These are phyloP conservation scores for Maccullochella peelii DNA, from an alignment of 2,113 vertebrate genomes.

Conservation along the genomic window DNA sequence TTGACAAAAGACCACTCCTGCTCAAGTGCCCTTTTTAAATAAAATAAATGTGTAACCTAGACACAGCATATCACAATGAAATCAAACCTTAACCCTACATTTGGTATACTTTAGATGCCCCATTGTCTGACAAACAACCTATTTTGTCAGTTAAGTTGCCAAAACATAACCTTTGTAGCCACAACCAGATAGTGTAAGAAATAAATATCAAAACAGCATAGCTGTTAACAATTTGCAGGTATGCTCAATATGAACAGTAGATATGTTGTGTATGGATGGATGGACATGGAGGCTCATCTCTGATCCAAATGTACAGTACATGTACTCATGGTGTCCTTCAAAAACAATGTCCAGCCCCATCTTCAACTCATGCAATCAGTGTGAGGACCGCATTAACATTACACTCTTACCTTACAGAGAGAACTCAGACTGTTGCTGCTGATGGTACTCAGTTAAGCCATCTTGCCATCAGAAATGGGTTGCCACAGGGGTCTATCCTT, in stretches of 20 bases:
- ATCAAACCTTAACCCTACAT: not conserved
- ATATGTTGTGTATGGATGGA: not conserved
- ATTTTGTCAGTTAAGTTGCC: not conserved
- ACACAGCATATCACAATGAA: not conserved
- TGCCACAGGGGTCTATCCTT: not conserved
- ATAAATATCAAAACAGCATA: not conserved
- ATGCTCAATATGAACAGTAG: not conserved
- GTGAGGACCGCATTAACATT: not conserved
- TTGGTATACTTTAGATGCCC: not conserved
- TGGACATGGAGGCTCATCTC: not conserved
- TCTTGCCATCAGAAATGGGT: not conserved
- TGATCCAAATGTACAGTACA: not conserved
- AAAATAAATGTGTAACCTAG: too few species aligned
- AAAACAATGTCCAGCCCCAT: not conserved
- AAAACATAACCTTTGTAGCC: not conserved
- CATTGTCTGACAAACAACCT: not conserved
- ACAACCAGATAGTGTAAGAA: not conserved
- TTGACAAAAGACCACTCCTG: not conserved
- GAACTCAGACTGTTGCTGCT: not conserved
- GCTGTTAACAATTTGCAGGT: not conserved
- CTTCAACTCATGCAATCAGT: constrained; percentile 12
- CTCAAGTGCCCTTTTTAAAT: too few species aligned
- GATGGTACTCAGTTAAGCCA: not conserved
- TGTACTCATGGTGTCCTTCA: not conserved
- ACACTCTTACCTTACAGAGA: not conserved